Evolutionary conservation across 92 coral and sea anemone species (phyloP), one percentile per base, ranked within the genome.

Genomic region (Umimayanthus kanabou): DNA sequence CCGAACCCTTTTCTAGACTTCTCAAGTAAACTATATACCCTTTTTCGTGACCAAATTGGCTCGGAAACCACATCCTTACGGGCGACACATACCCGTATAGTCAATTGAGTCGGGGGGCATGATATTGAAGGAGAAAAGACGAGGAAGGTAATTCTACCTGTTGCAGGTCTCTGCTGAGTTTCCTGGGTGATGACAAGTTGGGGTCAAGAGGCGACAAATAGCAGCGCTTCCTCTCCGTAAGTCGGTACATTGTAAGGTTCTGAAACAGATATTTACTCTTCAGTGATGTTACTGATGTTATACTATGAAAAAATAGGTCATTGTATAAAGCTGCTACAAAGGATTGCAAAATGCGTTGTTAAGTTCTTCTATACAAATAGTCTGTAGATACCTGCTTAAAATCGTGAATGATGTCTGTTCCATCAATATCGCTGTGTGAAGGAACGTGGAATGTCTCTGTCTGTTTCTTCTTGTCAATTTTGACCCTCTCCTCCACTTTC

Each of bases 391-490:
- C 96, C 96, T 85, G 77, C 6, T 69, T 80, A 74, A 94, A 94
- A 84, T 94, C 94, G 73, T 88, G 71, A 18, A 94, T 64, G 22
- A 94, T 53, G 25, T 89, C 88, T 6, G 93, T 90, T 66, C 90
- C 92, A 25, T 90, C 92, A n/a, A 85, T 80, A 2, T 81, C 80
- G 6, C 81, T 91, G 74, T 25, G 83, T 5, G 90, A 30, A 23
- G 90, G 85, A 3, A 92, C 88, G 30, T 90, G 90, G 39, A 90
- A 85, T 45, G 74, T 72, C 45, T 79, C 94, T 5, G 92, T 91
- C 26, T 88, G 30, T 40, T 88, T 64, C 22, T 13, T 29, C 37
- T 82, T 85, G 88, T 94, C 91, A 65, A 94, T 90, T 11, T 78
- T 81, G 25, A 94, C 69, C 30, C 66, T 79, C 72, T 94, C 92